Evolutionary conservation across 2,113 vertebrate genomes (phyloP).

Genomic region (Hypocryptadius cinnamomeus): DNA sequence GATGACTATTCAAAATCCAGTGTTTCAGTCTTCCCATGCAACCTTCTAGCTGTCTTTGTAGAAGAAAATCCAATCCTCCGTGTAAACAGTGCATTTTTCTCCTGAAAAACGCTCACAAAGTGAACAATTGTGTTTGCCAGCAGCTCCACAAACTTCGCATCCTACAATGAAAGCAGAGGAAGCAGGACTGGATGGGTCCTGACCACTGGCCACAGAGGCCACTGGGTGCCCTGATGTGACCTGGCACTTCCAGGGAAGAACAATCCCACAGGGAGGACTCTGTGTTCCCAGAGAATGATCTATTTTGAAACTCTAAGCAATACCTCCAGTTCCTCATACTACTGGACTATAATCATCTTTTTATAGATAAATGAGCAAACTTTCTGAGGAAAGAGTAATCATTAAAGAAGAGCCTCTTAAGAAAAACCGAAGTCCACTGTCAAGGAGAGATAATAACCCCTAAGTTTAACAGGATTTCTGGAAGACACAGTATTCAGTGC

Average conservation of each 20-base stretch:
- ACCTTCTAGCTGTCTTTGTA: background rate
- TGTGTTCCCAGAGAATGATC: background rate
- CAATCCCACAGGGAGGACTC: background rate
- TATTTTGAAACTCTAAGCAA: background rate
- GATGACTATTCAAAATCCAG: background rate
- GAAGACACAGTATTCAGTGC: background rate
- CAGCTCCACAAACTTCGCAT: background rate
- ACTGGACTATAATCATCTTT: background rate
- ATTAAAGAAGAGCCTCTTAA: slow-evolving; percentile 48
- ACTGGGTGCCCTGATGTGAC: rapidly evolving
- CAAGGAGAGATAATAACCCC: background rate
- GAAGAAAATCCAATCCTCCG: background rate
- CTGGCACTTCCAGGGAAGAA: background rate
- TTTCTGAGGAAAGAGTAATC: slow-evolving; percentile 37
- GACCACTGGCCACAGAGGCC: rapidly evolving
- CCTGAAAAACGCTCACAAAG: background rate
- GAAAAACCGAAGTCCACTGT: slow-evolving; percentile 46
- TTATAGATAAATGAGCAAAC: background rate
- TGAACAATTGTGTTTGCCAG: background rate
- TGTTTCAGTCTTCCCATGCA: background rate
- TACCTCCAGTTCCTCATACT: background rate
- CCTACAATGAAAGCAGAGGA: background rate
- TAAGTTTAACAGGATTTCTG: background rate
- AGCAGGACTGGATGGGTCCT: too few species aligned
- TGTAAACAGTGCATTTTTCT: background rate